Percentiles rank a stretch among this genome's conserved stretches.
Conservation (phyloP, 2,113 vertebrate genomes). For the Okapia johnstoni region DNA sequence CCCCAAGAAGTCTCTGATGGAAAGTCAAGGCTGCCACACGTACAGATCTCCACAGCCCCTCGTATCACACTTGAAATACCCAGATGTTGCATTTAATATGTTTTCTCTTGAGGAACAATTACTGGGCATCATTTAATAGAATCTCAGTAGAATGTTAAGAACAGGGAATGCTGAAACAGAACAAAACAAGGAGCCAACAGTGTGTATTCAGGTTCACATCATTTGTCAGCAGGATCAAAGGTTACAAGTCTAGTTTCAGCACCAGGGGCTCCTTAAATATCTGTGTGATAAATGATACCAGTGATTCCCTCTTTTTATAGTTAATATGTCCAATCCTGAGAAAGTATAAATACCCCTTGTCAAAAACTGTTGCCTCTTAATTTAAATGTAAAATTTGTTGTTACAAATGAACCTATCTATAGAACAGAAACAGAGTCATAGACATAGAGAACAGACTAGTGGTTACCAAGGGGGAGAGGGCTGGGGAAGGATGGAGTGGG, state of each 20-base stretch:
- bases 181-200: fast-evolving
- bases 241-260: fast-evolving
- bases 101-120: neutral
- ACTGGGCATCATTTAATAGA: fast-evolving
- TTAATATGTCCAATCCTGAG: neutral
- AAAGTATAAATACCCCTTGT: neutral
- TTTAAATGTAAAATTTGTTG: neutral
- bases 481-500: neutral
- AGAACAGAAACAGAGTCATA: neutral
- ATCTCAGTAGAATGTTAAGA: neutral
- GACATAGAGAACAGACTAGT: neutral
- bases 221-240: neutral
- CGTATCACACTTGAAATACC: neutral
- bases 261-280: neutral
- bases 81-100: neutral
- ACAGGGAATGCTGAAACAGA: fast-evolving
- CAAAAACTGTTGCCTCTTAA: neutral
- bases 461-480: neutral
- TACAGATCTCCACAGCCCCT: fast-evolving
- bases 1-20: fast-evolving
- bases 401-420: neutral
- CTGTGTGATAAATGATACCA: fast-evolving
- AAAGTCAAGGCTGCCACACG: neutral
- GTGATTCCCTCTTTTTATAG: neutral
- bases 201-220: fast-evolving